phyloP scores from a whole-genome alignment of 2,113 vertebrate genomes.

The Rhabdornis inornatus region DNA sequence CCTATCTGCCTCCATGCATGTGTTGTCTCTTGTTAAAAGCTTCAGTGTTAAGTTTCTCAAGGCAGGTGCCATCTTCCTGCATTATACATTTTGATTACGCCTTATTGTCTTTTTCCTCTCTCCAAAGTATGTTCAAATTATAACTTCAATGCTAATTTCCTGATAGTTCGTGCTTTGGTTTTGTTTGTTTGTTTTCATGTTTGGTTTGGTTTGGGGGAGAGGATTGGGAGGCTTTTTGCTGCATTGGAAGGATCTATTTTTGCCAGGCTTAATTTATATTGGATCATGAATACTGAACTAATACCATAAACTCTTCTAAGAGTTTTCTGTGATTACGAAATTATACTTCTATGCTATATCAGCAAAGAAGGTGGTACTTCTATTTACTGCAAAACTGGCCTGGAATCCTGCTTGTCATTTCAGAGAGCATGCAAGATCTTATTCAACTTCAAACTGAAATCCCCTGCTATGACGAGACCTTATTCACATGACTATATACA shows the following conservation, averaged over 20 bases:
- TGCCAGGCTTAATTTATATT: not conserved
- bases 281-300: not conserved
- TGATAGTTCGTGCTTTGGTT: not conserved
- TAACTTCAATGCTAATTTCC: not conserved
- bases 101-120: not conserved
- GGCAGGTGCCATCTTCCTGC: slow-evolving; percentile 1
- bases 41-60: not conserved
- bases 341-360: not conserved
- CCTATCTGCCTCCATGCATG: slow-evolving; percentile 25
- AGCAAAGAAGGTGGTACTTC: not conserved
- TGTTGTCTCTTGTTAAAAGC: slow-evolving; percentile 40
- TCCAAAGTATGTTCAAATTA: not conserved
- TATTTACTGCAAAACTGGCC: not conserved
- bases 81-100: not conserved
- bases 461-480: not conserved
- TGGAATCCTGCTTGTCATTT: not conserved
- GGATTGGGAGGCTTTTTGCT: not conserved
- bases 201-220: not conserved
- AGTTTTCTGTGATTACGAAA: not conserved
- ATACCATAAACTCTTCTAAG: not conserved
- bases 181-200: not conserved
- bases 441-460: not conserved
- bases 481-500: not conserved
- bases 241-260: not conserved
- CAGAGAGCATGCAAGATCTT: not conserved